Evolutionary conservation across 2,113 vertebrate genomes (phyloP).

Genomic region (Plotosus lineatus): DNA sequence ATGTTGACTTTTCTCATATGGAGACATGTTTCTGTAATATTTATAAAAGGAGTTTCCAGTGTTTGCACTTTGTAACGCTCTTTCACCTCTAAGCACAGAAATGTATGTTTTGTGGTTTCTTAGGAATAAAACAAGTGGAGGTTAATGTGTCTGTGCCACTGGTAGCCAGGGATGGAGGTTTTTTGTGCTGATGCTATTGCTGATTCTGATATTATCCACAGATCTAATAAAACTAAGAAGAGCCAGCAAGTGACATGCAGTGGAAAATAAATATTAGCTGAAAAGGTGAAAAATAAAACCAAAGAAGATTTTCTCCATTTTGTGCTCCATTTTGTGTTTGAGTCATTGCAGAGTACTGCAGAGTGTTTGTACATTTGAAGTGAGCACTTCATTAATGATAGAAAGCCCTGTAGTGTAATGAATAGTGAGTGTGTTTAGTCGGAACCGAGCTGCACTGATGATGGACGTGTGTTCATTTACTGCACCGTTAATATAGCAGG

Average conservation of each 20-base stretch:
- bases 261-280: neutral
- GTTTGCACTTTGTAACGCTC: neutral
- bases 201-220: neutral
- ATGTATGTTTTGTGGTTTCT: neutral
- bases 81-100: neutral
- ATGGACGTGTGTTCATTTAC: neutral
- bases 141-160: neutral
- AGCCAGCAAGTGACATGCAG: neutral
- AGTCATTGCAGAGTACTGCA: constrained; percentile 54
- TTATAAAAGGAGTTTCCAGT: neutral
- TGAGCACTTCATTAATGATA: constrained; percentile 68
- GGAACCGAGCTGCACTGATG: constrained; percentile 43
- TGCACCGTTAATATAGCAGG: neutral
- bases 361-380: constrained; percentile 69
- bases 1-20: neutral
- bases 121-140: neutral
- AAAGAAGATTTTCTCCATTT: neutral
- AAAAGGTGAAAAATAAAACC: neutral
- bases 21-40: neutral
- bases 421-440: constrained; percentile 53
- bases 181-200: neutral
- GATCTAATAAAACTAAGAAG: neutral
- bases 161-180: too few species aligned
- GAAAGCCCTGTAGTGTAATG: constrained; percentile 69
- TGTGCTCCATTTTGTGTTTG: constrained; percentile 48